A percentile compares a stretch with the other conserved stretches of the same genome.
Conservation (phyloP, 2,797 vertebrate species). For the Spinus olivaceus region DNA sequence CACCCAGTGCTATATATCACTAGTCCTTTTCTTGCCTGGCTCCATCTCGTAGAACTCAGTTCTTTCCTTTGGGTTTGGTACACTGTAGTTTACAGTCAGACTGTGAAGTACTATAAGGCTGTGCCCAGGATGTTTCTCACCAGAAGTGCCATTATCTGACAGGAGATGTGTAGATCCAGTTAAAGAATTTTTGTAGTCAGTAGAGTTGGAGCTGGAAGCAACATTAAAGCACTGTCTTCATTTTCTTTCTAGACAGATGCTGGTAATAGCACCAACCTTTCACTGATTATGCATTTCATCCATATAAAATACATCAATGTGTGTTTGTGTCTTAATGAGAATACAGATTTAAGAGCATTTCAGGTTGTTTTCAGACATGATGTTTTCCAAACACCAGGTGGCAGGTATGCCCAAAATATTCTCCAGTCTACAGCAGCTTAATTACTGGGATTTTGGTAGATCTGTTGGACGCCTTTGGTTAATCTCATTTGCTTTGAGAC, state of each 20-base stretch:
- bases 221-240: neutral
- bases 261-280: neutral
- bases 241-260: neutral
- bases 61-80: neutral
- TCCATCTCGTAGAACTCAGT: neutral
- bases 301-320: neutral
- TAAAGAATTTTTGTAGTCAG: neutral
- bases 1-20: neutral
- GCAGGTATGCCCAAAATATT: conserved; percentile 13
- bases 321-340: neutral
- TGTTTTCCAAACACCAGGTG: conserved; percentile 34
- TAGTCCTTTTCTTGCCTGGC: neutral
- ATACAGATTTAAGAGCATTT: neutral
- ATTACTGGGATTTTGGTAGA: neutral
- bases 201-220: neutral
- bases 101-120: neutral
- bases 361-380: neutral
- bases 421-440: neutral
- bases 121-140: neutral
- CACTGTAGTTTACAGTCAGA: neutral
- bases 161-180: neutral
- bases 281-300: neutral
- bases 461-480: neutral
- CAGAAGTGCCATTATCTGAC: neutral
- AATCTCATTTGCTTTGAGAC: neutral